Percentiles rank a stretch among this genome's conserved stretches.
Evolutionary conservation across 1,140 invertebrate genomes (phyloP).

Genomic region (Drosophila biarmipes): DNA sequence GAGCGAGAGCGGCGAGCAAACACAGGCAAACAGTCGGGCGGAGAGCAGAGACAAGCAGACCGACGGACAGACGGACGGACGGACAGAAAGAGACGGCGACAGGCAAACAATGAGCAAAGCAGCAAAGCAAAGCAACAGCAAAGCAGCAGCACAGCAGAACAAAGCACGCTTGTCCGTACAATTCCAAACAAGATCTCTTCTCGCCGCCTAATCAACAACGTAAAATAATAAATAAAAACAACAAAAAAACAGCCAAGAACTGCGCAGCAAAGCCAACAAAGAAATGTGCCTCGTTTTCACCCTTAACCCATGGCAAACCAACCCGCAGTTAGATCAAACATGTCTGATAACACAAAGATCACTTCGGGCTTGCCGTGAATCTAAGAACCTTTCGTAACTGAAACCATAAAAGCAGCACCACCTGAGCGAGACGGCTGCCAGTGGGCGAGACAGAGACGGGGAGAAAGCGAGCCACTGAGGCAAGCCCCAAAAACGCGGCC

Average conservation of each 20-base stretch:
- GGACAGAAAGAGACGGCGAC: conserved; percentile 8
- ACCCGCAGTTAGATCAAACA: conserved; percentile 30
- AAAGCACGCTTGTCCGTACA: conserved; percentile 67
- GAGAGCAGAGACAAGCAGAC: conserved; percentile 4
- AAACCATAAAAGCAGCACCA: conserved; percentile 6
- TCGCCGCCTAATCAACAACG: conserved; percentile 59
- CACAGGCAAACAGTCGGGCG: conserved; percentile 27
- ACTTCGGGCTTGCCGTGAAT: conserved; percentile 12
- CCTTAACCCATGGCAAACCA: conserved; percentile 37
- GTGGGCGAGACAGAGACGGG: neutral
- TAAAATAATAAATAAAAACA: conserved; percentile 32
- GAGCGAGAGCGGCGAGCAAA: conserved; percentile 15
- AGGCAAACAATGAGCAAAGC: conserved; percentile 36
- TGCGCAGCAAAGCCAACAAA: conserved; percentile 64
- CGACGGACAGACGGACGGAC: conserved; percentile 3
- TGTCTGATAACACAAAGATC: conserved; percentile 32
- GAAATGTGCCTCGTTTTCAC: conserved; percentile 39
- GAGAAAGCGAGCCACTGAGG: neutral
- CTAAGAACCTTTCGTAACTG: conserved; percentile 16
- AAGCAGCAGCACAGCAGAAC: conserved; percentile 48
- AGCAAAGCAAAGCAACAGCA: conserved; percentile 1
- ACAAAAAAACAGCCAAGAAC: conserved; percentile 49
- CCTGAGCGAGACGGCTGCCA: neutral
- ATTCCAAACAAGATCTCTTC: conserved; percentile 69
- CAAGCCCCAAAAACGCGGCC: neutral